Percentiles rank a stretch among this genome's conserved stretches.
phyloP scores from a whole-genome alignment of 1,140 invertebrate species.

The Belonocnema kinseyi region DNA sequence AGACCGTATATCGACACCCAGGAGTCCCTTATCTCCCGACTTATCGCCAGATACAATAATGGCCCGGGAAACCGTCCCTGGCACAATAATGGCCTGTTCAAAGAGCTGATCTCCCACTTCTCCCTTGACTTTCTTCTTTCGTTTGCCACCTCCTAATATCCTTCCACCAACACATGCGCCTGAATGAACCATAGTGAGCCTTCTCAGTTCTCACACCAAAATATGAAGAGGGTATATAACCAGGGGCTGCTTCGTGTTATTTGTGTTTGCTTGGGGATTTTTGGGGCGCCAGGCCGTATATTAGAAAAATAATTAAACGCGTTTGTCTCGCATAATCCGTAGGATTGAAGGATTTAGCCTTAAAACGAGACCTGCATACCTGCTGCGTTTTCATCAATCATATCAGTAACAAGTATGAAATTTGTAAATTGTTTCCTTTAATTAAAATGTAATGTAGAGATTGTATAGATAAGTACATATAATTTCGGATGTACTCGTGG shows the following conservation, averaged over 20 bases:
- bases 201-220: not conserved
- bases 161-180: constrained; percentile 1
- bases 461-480: no score
- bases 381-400: constrained; percentile 47
- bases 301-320: constrained; percentile 66
- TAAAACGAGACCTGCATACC: constrained; percentile 37
- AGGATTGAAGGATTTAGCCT: constrained; percentile 37
- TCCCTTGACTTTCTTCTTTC: not conserved
- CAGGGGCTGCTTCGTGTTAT: constrained; percentile 45
- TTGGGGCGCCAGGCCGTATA: constrained; percentile 35
- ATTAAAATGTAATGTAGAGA: not conserved
- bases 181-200: not conserved
- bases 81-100: constrained; percentile 61
- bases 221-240: constrained; percentile 32
- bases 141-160: constrained; percentile 11
- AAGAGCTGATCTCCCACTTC: constrained; percentile 43
- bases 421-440: constrained; percentile 13
- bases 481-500: no score
- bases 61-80: constrained; percentile 51
- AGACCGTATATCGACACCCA: constrained; percentile 44
- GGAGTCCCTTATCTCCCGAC: constrained; percentile 58
- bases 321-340: constrained; percentile 57
- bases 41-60: constrained; percentile 65
- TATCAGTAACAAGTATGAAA: constrained; percentile 36
- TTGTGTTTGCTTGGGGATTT: constrained; percentile 58